Evolutionary conservation across 2,797 vertebrate species (phyloP).

Genomic region (Parauchenoglanis ngamensis): DNA sequence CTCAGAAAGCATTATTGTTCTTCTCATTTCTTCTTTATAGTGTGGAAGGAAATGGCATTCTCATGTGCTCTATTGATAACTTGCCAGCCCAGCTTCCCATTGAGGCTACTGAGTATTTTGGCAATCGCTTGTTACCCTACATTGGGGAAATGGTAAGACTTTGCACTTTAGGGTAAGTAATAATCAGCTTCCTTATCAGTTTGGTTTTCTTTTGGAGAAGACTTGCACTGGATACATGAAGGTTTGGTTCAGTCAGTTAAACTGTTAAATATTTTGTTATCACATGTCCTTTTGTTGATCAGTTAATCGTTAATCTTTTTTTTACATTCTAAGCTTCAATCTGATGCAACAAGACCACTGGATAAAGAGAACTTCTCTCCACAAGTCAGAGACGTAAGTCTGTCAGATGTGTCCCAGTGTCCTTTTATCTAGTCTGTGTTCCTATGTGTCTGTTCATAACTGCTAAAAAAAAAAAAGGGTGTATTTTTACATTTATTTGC

Average conservation of each 20-base stretch:
- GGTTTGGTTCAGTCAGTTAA: not conserved
- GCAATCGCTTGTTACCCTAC: constrained; percentile 91
- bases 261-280: not conserved
- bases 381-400: constrained; percentile 92
- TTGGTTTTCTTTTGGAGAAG: constrained; percentile 53
- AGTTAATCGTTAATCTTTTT: not conserved
- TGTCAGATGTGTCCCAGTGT: not conserved
- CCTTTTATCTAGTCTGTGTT: not conserved
- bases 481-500: not conserved
- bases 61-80: constrained; percentile 99
- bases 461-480: no score
- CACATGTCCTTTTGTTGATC: not conserved
- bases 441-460: no score
- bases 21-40: constrained; percentile 65
- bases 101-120: constrained; percentile 96
- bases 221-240: constrained; percentile 30
- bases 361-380: constrained; percentile 87
- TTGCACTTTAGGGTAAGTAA: not conserved
- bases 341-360: constrained; percentile 85
- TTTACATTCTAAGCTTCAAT: constrained; percentile 69
- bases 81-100: constrained; percentile 95
- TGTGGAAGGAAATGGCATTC: constrained; percentile 91
- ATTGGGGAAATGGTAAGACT: constrained; percentile 96
- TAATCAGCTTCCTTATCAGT: not conserved
- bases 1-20: not conserved